Evolutionary conservation across 2,113 vertebrate species (phyloP).

Genomic region (Gopherus flavomarginatus): DNA sequence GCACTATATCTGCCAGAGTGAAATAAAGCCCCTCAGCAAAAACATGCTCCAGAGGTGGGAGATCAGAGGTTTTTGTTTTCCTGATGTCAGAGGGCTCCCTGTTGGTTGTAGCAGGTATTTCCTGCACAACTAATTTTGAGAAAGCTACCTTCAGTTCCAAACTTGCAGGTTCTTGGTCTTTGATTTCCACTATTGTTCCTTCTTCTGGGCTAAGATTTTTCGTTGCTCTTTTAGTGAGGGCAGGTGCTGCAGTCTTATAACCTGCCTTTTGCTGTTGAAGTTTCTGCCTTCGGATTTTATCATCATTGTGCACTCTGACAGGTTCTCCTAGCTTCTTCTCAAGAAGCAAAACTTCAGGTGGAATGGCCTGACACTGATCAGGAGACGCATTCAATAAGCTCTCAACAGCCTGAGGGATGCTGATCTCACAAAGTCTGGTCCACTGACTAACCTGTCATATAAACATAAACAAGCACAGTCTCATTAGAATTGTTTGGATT

Average conservation of each 20-base stretch:
- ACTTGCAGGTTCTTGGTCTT: not conserved
- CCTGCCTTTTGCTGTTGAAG: slow-evolving; percentile 82
- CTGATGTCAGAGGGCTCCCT: slow-evolving; percentile 88
- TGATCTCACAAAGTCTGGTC: slow-evolving; percentile 96
- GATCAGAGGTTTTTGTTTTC: slow-evolving; percentile 87
- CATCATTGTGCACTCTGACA: slow-evolving; percentile 95
- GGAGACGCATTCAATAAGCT: slow-evolving; percentile 79
- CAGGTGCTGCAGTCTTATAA: not conserved
- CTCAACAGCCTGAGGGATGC: slow-evolving; percentile 91
- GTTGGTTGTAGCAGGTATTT: slow-evolving; percentile 65
- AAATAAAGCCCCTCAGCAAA: slow-evolving; percentile 98
- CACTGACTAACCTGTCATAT: slow-evolving; percentile 92
- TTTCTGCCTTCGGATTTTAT: slow-evolving; percentile 95
- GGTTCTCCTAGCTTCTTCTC: slow-evolving; percentile 91
- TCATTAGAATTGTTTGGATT: not conserved
- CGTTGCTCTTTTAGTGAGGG: not conserved
- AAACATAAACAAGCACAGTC: not conserved
- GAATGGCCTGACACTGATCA: slow-evolving; percentile 71
- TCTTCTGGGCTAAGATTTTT: not conserved
- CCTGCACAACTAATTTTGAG: slow-evolving; percentile 83
- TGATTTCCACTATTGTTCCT: not conserved
- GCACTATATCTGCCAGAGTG: slow-evolving; percentile 93
- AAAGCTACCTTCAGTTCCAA: slow-evolving; percentile 89
- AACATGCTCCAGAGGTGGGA: slow-evolving; percentile 90
- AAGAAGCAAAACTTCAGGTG: slow-evolving; percentile 85